Conservation (phyloP, 2,113 vertebrate genomes). For the Thunnus maccoyii region DNA sequence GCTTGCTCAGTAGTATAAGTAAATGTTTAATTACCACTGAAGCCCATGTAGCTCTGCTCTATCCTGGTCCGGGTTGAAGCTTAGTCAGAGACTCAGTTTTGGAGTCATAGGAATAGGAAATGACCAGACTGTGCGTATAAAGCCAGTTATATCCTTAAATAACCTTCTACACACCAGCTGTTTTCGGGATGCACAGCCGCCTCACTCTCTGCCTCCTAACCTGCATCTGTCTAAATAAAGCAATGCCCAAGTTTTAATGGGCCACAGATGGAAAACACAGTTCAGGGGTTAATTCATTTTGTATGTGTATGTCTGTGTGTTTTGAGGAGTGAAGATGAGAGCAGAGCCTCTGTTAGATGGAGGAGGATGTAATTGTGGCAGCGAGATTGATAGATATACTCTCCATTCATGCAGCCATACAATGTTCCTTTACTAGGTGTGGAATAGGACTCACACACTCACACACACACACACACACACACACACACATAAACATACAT, state of each 20-base stretch:
- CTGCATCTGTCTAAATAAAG: slow-evolving; percentile 61
- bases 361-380: slow-evolving; percentile 61
- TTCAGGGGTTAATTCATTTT: slow-evolving; percentile 64
- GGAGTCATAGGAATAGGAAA: neutral
- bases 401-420: slow-evolving; percentile 40
- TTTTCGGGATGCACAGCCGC: neutral
- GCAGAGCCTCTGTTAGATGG: slow-evolving; percentile 37
- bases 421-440: slow-evolving; percentile 51
- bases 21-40: neutral
- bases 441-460: slow-evolving; percentile 34
- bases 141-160: slow-evolving; percentile 12
- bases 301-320: slow-evolving; percentile 25
- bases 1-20: neutral
- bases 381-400: slow-evolving; percentile 39
- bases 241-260: slow-evolving; percentile 61
- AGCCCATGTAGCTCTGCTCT: neutral
- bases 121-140: neutral
- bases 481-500: slow-evolving; percentile 31
- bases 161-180: neutral
- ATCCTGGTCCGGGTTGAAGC: neutral
- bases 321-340: slow-evolving; percentile 14
- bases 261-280: slow-evolving; percentile 62
- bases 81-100: neutral
- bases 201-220: slow-evolving; percentile 32
- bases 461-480: slow-evolving; percentile 34